These are phyloP conservation scores for Corythoichthys haematopterus DNA, from an alignment of 2,113 vertebrate species.

Conservation along the genomic window DNA sequence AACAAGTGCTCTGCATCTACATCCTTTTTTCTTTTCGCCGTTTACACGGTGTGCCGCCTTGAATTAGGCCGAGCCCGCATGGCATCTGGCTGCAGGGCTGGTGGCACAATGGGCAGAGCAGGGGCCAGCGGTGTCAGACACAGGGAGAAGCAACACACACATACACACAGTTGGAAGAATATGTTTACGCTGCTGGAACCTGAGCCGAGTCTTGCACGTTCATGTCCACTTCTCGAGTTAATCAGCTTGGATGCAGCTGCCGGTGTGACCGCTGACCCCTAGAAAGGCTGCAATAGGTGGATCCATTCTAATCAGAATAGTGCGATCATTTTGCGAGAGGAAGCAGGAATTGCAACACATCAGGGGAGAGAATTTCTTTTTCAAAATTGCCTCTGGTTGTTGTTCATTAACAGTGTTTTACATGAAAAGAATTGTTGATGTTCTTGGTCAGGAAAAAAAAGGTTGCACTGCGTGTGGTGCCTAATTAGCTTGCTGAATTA, in stretches of 20 bases:
- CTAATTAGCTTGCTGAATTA: conserved; percentile 65
- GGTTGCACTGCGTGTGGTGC: conserved; percentile 48
- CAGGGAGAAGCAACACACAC: conserved; percentile 45
- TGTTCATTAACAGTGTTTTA: conserved; percentile 58
- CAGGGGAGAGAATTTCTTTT: conserved; percentile 27
- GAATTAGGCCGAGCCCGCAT: conserved; percentile 56
- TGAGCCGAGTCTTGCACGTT: conserved; percentile 23
- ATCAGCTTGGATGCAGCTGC: conserved; percentile 45
- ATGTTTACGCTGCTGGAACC: conserved; percentile 51
- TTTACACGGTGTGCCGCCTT: conserved; percentile 58
- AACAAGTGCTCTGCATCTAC: conserved; percentile 19
- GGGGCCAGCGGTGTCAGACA: conserved; percentile 47
- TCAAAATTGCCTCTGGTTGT: conserved; percentile 32
- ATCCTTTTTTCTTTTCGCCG: conserved; percentile 52
- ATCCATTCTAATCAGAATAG: conserved; percentile 33
- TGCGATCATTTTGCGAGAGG: conserved; percentile 28
- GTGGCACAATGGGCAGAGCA: conserved; percentile 51
- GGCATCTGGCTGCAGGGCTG: conserved; percentile 51
- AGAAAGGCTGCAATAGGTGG: conserved; percentile 12
- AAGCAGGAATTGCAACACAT: conserved; percentile 32
- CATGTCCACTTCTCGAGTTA: conserved; percentile 43
- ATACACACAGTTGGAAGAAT: conserved; percentile 58
- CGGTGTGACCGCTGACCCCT: conserved; percentile 54
- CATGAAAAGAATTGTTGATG: conserved; percentile 62
- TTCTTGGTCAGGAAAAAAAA: conserved; percentile 42